Evolutionary conservation across 2,113 vertebrate genomes (phyloP).

Genomic region (Spheniscus mendiculus): DNA sequence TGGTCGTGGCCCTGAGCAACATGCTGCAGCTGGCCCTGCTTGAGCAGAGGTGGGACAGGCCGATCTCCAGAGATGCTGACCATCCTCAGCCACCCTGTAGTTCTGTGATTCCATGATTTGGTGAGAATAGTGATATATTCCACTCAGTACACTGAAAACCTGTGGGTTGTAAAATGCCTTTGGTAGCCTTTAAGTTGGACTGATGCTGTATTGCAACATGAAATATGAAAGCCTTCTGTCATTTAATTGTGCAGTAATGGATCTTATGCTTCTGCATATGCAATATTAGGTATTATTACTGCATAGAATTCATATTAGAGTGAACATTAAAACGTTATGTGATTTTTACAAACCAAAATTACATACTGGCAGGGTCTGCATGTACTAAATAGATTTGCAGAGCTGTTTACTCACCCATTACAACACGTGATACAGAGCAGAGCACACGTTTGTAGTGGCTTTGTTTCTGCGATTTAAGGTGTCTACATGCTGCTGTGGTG

Average conservation of each 20-base stretch:
- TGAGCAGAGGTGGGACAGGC: neutral
- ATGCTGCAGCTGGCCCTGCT: neutral
- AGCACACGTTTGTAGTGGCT: neutral
- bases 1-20: neutral
- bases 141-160: neutral
- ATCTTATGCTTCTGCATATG: neutral
- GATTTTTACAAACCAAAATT: neutral
- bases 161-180: neutral
- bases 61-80: neutral
- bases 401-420: neutral
- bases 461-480: neutral
- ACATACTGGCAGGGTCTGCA: neutral
- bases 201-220: neutral
- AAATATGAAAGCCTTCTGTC: neutral
- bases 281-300: neutral
- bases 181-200: neutral
- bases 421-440: neutral
- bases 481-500: neutral
- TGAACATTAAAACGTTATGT: neutral
- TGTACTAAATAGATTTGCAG: neutral
- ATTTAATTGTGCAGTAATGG: neutral
- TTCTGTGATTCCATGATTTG: neutral
- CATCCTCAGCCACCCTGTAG: neutral
- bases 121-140: neutral
- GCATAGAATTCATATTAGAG: neutral